Evolutionary conservation across 2,113 vertebrate species (phyloP), one percentile per base, ranked within the genome.

Genomic region (Chloropsis hardwickii): DNA sequence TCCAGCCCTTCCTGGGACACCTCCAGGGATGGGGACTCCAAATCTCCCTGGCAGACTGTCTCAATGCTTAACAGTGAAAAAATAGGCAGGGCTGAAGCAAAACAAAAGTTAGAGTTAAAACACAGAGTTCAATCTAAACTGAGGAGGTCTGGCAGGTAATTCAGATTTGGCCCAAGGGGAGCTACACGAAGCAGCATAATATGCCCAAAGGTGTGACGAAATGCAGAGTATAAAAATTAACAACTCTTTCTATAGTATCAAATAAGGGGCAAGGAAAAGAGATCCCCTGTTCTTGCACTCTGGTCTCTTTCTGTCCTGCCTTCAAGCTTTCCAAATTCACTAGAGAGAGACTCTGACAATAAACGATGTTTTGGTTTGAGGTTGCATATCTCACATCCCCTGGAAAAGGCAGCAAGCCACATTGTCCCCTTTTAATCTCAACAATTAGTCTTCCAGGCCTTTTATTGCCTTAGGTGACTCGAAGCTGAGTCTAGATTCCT

Each of bases 341-440:
- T 86, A 76, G 92, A 95, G 89, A 96, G 92, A 97, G 39, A 77
- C 48, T 76, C 84, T 70, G 88, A 91, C 91, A 93, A 94, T 76
- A 96, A 96, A 93, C 57, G 81, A 51, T 51, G 8, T 40, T 96
- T 83, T 88, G 88, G 86, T 94, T 93, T 86, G 95, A 97, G 91
- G 76, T 45, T 96, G 66, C 45, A 53, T 57, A 71, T 65, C 95
- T 96, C 96, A 78, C 88, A 81, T 81, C 83, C 62, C 92, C 79
- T 95, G 95, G 89, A 97, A 97, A 95, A 97, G 90, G 77, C 95
- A 95, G 93, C 57, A 95, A 79, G 82, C 81, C 96, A 85, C 95
- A 22, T 9, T 37, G 39, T 54, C 73, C 91, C 90, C 82, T 92
- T 97, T 94, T 96, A 91, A 97, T 96, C 93, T 95, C 96, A 95